Conservation (phyloP, 2,113 vertebrate species). For the Cheilinus undulatus region DNA sequence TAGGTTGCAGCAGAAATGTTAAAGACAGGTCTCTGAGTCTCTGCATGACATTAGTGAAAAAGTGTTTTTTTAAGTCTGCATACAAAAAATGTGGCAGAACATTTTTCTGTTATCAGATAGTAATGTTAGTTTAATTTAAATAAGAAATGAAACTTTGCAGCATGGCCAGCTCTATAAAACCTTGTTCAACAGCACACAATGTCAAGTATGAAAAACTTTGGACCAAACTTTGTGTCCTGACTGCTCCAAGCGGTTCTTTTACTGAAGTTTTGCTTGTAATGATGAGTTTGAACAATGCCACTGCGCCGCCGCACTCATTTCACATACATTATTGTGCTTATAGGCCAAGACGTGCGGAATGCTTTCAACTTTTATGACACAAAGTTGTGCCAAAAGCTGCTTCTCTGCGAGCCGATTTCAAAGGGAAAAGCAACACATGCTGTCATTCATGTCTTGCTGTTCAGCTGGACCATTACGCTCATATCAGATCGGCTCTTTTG, state of each 20-base stretch:
- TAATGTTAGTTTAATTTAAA: no score
- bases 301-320: constrained; percentile 42
- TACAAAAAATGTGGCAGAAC: no score
- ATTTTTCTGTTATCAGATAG: no score
- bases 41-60: no score
- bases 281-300: constrained; percentile 68
- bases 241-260: constrained; percentile 18
- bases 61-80: no score
- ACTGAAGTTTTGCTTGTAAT: constrained; percentile 31
- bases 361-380: constrained; percentile 80
- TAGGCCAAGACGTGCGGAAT: constrained; percentile 68
- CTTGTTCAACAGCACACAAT: neutral
- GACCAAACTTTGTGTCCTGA: neutral
- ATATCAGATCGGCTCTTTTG: constrained; percentile 67
- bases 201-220: no score
- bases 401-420: constrained; percentile 60
- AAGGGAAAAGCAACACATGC: constrained; percentile 72
- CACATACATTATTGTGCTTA: constrained; percentile 67
- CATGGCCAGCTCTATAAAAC: neutral
- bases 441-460: constrained; percentile 68
- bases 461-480: constrained; percentile 71
- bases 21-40: no score
- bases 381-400: constrained; percentile 69
- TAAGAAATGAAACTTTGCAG: neutral
- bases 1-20: no score